Evolutionary conservation across 37 sponge, comb jelly and placozoan genomes (phyloP), one percentile per base, ranked within the genome.

Genomic region (Halichondria panicea): DNA sequence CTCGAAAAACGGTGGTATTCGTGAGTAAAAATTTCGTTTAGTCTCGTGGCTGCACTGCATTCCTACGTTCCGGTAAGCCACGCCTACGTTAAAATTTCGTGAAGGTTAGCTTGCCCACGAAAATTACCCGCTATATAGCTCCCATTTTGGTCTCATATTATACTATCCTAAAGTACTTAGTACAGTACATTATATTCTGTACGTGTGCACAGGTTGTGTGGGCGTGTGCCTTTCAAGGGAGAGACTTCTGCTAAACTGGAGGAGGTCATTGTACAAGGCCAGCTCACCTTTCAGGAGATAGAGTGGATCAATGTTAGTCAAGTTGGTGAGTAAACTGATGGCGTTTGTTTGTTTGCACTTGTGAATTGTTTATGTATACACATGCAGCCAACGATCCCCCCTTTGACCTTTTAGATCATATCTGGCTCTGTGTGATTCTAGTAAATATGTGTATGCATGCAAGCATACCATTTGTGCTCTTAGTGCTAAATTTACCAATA

Each of bases 301-400:
- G 71, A 86, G 55, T 93, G 94, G 94, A 72, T 63, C 34, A 73
- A 59, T 37, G 67, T 87, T 37, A 66, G 62, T 32, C 46, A 77
- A 22, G 62, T 28, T 55, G 92, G 92, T 91, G 34, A 59, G 72
- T 22, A 8, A 4, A 43, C 11, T 48, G 15, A 48, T 48, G 15
- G 13, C 15, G 15, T 11, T 48, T 18, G 15, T 48, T 48, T 48
- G 11, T 18, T 11, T 48, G 52, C 52, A 48, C 52, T 18, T 15
- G 15, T 48, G 11, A 48, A 48, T 18, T 48, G 11, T 48, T 48
- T 18, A 18, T 48, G 31, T 22, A 12, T 18, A 34, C 13, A 24
- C 19, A 30, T 82, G 57, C 77, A 97, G 97, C 95, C 3, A 91
- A 91, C 41, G 67, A 75, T 15, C 79, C n/a, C n/a, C n/a, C n/a